A percentile compares a stretch with the other conserved stretches of the same genome.
phyloP scores from a whole-genome alignment of 2,888 invertebrate genomes.

The Apamea crenata region DNA sequence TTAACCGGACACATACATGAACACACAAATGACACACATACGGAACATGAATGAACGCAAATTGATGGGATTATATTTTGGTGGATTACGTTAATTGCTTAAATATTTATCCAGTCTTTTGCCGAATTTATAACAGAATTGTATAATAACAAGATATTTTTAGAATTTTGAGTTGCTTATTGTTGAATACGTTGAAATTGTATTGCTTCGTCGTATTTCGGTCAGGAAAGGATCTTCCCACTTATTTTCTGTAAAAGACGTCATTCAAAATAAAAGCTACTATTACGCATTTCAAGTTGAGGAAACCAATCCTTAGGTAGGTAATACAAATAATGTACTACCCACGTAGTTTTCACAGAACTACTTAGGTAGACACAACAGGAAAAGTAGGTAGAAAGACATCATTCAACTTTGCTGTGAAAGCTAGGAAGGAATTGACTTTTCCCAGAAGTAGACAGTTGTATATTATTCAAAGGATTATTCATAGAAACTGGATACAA shows the following conservation, averaged over 20 bases:
- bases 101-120: constrained; percentile 8
- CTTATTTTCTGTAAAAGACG: background rate
- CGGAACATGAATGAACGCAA: too few species aligned
- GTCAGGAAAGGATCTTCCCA: background rate
- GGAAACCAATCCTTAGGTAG: too few species aligned
- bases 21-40: too few species aligned
- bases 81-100: constrained; percentile 33
- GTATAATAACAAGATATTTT: background rate
- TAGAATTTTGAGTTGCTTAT: background rate
- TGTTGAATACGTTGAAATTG: background rate
- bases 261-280: background rate
- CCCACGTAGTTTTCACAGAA: background rate
- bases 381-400: background rate
- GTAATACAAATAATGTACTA: background rate
- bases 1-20: too few species aligned
- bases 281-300: background rate
- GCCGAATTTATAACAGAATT: constrained; percentile 1
- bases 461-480: constrained; percentile 3
- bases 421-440: background rate
- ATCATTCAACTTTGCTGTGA: background rate
- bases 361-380: too few species aligned
- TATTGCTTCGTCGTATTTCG: background rate
- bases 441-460: background rate
- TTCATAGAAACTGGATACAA: background rate
- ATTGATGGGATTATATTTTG: constrained; percentile 49